Evolutionary conservation across 2,113 vertebrate genomes (phyloP).

Genomic region (Hippocampus abdominalis): DNA sequence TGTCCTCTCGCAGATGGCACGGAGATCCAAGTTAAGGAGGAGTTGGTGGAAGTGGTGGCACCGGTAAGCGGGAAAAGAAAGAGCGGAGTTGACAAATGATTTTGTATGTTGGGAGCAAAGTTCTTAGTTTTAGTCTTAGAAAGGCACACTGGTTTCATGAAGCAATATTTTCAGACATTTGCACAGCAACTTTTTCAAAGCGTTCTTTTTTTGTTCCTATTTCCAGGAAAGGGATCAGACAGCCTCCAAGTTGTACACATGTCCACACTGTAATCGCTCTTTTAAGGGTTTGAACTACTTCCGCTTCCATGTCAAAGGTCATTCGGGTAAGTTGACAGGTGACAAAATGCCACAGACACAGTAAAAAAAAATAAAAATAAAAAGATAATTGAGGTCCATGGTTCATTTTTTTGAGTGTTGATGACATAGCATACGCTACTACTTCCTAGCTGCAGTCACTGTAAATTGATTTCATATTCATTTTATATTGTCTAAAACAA

Average conservation of each 20-base stretch:
- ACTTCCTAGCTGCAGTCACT: background rate
- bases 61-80: constrained; percentile 61
- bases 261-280: constrained; percentile 84
- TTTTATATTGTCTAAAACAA: background rate
- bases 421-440: background rate
- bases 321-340: constrained; percentile 77
- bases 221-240: constrained; percentile 56
- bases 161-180: background rate
- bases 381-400: background rate
- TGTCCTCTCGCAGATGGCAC: constrained; percentile 47
- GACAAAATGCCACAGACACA: background rate
- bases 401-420: background rate
- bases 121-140: too few species aligned
- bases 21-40: constrained; percentile 77
- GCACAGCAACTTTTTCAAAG: background rate
- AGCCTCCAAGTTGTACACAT: constrained; percentile 69
- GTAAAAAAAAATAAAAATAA: background rate
- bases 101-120: background rate
- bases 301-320: constrained; percentile 84
- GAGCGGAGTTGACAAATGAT: background rate
- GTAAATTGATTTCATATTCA: background rate
- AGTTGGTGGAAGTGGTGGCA: constrained; percentile 69
- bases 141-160: background rate
- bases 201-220: background rate
- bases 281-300: constrained; percentile 82